These are phyloP conservation scores for Seira ritae DNA, from an alignment of 2,888 invertebrate genomes.

Conservation along the genomic window DNA sequence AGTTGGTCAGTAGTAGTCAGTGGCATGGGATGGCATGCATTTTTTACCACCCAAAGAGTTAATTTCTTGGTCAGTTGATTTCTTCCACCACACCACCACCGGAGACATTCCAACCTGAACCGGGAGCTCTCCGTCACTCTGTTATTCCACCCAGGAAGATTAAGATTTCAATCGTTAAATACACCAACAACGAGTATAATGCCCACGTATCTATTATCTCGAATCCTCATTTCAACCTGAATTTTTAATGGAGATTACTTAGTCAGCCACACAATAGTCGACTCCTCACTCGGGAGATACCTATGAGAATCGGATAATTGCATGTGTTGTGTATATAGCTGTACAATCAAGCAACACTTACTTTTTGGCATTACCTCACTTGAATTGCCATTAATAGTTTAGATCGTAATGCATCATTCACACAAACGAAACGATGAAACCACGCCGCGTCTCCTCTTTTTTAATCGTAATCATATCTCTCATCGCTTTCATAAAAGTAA, in stretches of 20 bases:
- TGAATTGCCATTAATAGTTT: constrained; percentile 36
- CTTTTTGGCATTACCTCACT: no score
- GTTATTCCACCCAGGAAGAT: no score
- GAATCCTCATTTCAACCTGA: neutral
- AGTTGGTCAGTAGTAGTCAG: neutral
- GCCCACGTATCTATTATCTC: no score
- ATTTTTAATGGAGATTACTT: neutral
- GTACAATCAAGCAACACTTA: neutral
- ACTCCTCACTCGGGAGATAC: neutral
- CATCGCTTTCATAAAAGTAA: constrained; percentile 49
- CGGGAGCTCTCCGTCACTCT: neutral
- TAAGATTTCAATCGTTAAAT: neutral
- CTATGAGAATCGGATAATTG: neutral
- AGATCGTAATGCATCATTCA: constrained; percentile 40
- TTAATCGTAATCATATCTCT: constrained; percentile 47
- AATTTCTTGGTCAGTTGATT: neutral
- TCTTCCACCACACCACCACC: no score
- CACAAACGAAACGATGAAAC: neutral
- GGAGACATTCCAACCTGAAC: neutral
- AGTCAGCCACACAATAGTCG: no score
- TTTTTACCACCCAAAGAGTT: neutral
- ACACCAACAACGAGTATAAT: neutral
- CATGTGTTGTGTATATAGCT: no score
- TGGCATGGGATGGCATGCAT: no score
- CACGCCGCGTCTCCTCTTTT: neutral